phyloP scores from a whole-genome alignment of 2,888 invertebrate species.

The Eupithecia subumbrata region DNA sequence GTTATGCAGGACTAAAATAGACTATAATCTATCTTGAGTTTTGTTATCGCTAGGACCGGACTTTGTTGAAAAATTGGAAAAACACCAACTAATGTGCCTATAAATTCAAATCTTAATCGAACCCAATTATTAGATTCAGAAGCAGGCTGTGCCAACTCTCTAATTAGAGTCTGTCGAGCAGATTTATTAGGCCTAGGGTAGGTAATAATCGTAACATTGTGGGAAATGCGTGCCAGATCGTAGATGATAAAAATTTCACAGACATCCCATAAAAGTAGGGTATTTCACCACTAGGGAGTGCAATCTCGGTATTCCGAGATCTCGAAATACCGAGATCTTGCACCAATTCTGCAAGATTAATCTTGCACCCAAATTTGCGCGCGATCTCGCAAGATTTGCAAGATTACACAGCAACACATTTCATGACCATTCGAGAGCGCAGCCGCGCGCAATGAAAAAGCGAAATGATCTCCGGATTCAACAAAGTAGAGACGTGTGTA shows the following conservation, averaged over 20 bases:
- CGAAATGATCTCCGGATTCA: no score
- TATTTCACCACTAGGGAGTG: no score
- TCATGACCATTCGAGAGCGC: no score
- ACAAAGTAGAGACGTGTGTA: no score
- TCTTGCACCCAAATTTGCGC: no score
- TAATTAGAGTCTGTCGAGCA: not conserved
- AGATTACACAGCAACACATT: no score
- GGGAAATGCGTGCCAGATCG: not conserved
- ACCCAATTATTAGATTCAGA: slow-evolving; percentile 15
- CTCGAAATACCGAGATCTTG: no score
- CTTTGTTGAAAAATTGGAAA: not conserved
- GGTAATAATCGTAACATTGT: not conserved
- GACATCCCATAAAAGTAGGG: not conserved
- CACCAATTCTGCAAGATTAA: no score
- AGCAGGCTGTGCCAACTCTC: slow-evolving; percentile 13
- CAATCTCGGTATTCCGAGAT: no score
- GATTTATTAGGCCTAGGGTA: slow-evolving; percentile 9
- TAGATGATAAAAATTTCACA: not conserved
- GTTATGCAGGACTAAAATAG: slow-evolving; percentile 1
- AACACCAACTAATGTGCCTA: not conserved
- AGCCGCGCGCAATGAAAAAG: no score
- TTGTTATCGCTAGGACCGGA: not conserved
- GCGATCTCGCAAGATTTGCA: no score
- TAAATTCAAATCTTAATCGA: slow-evolving; percentile 8
- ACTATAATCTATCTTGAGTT: not conserved